Base-by-base conservation (phyloP, 2,113 vertebrate genomes). In the Amia ocellicauda region DNA sequence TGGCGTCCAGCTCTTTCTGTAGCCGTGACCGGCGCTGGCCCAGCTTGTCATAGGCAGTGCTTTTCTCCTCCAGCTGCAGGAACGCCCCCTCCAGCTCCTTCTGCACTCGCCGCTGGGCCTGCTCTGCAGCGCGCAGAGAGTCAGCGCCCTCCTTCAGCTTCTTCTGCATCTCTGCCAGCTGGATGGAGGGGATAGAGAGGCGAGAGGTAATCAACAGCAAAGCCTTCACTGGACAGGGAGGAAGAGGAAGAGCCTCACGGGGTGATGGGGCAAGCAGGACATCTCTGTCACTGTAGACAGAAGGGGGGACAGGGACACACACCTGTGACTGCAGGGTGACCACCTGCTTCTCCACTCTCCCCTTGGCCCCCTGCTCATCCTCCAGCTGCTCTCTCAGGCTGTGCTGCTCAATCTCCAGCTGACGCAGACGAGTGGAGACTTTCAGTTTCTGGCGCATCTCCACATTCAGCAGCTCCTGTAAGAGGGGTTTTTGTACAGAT, bases 1-100 rank as follows among this genome's bases (percentile, higher is more conserved):
- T 69, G 79, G 99, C 97, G 0, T 99, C 97, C 77, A 99, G 77
- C 86, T 99, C 97, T 62, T 98, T 96, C 84, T 99, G 97, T 58
- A 99, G 80, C 26, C 97, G 91, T 0, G 92, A 98, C 87, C 97
- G 99, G 1, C 96, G 99, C 85, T 99, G 99, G 81, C 99, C 96
- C 80, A 99, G 64, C 78, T 99, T 99, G 73, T 99, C 97, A 1
- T 72, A 99, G 1, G 93, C 93, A 0, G 90, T 69, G 57, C 78
- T 85, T 70, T 94, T 98, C 79, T 99, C 97, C 19, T 99, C 97
- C 7, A 88, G 83, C 3, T 90, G 91, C 80, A 92, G 95, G 73
- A n/a, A 83, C 55, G 89, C 68, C 0, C 71, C 51, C 76, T 99
- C 97, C 74, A 97, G 71, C 68, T 99, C 97, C 51, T 94, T 91